Evolutionary conservation across 1,140 invertebrate species (phyloP).

Genomic region (Scylla paramamosain): DNA sequence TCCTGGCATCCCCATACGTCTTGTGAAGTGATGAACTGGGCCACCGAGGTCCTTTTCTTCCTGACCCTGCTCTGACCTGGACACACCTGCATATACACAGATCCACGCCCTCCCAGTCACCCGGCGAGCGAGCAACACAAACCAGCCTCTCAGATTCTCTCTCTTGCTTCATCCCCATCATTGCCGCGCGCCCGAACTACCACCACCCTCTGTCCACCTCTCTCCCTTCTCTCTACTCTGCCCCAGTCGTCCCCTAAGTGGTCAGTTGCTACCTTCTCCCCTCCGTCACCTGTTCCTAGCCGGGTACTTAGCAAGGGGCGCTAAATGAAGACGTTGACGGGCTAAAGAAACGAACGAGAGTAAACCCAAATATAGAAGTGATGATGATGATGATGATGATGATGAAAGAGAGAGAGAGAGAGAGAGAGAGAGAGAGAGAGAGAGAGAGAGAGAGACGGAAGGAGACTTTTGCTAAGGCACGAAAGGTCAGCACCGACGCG

Average conservation of each 20-base stretch:
- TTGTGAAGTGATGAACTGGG: slow-evolving; percentile 28
- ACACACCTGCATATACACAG: slow-evolving; percentile 5
- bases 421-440: slow-evolving; percentile 12
- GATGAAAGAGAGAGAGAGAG: not conserved
- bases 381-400: not conserved
- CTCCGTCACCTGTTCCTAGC: not conserved
- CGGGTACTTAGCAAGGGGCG: not conserved
- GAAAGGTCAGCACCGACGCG: not conserved
- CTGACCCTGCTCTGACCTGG: not conserved
- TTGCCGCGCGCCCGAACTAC: not conserved
- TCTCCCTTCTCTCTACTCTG: not conserved
- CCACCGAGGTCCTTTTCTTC: not conserved
- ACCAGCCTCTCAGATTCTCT: slow-evolving; percentile 38
- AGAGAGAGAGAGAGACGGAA: slow-evolving; percentile 12
- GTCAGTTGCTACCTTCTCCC: not conserved
- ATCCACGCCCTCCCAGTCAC: not conserved
- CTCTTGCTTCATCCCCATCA: not conserved
- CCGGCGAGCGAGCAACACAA: not conserved
- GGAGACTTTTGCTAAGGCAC: not conserved
- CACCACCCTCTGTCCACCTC: not conserved
- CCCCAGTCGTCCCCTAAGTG: not conserved
- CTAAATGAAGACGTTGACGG: not conserved
- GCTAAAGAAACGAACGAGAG: not conserved
- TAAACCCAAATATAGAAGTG: not conserved
- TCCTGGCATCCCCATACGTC: not conserved